A percentile compares a stretch with the other conserved stretches of the same genome.
These are phyloP conservation scores for Phalacrocorax carbo DNA, from an alignment of 2,113 vertebrate genomes.

Conservation along the genomic window DNA sequence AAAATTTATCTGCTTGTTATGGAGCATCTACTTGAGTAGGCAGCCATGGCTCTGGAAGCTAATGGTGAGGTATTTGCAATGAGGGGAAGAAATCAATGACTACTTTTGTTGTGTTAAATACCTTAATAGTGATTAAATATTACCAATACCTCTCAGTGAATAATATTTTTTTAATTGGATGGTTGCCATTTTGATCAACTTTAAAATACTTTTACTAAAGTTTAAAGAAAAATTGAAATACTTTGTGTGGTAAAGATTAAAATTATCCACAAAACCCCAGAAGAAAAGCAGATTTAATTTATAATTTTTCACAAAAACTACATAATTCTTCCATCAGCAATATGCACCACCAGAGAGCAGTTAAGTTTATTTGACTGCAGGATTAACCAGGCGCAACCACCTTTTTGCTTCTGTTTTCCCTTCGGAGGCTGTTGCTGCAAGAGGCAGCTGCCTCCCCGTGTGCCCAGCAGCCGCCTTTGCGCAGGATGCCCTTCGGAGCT, in stretches of 20 bases:
- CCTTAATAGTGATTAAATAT: neutral
- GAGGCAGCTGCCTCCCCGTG: rapidly evolving
- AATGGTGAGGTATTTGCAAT: neutral
- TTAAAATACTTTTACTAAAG: neutral
- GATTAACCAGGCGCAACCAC: neutral
- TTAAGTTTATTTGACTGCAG: neutral
- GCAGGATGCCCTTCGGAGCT: neutral
- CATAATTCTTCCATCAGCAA: neutral
- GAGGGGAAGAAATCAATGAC: neutral
- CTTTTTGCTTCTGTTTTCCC: neutral
- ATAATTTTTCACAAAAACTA: neutral
- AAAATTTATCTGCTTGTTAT: neutral
- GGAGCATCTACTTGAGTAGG: neutral
- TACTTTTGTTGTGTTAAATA: neutral
- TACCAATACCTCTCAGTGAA: neutral
- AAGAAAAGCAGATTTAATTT: neutral
- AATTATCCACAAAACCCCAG: neutral
- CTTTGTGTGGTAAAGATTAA: neutral
- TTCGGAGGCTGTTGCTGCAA: neutral
- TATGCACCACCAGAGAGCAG: neutral
- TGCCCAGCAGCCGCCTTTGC: neutral
- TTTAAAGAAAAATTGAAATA: neutral
- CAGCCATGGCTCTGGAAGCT: neutral
- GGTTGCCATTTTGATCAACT: neutral
- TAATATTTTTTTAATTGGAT: neutral